These are phyloP conservation scores for Brienomyrus longianalis DNA, from an alignment of 2,113 vertebrate species.

Conservation along the genomic window DNA sequence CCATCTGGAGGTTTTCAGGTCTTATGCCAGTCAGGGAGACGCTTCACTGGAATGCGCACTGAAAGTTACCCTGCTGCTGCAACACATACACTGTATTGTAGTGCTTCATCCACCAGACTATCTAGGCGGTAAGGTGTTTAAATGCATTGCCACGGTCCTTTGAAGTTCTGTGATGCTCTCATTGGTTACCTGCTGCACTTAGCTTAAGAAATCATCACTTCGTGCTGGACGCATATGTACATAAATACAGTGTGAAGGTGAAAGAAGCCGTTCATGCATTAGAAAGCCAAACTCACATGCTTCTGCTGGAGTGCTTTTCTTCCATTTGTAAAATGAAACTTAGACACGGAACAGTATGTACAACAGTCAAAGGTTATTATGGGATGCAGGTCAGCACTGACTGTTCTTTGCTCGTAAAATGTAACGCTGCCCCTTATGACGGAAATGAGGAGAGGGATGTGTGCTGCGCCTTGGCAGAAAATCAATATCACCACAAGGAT, in stretches of 20 bases:
- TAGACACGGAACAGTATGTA: neutral
- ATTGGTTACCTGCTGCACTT: neutral
- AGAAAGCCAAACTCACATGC: neutral
- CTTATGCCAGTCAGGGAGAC: neutral
- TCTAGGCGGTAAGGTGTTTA: neutral
- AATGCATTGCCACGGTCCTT: neutral
- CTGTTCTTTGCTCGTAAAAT: neutral
- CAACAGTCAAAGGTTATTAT: neutral
- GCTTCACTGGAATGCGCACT: neutral
- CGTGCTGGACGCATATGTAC: neutral
- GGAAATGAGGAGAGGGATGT: slow-evolving; percentile 6
- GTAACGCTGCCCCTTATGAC: slow-evolving; percentile 8
- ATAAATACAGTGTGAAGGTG: neutral
- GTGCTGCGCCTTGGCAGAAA: slow-evolving; percentile 15
- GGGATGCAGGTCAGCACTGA: neutral
- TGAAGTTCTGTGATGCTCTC: neutral
- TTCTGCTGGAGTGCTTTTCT: neutral
- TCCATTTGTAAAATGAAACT: neutral
- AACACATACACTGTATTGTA: neutral
- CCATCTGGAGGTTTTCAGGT: neutral
- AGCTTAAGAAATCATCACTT: neutral
- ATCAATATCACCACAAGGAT: slow-evolving; percentile 22
- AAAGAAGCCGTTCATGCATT: neutral
- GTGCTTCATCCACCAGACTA: neutral
- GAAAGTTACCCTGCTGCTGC: neutral